Evolutionary conservation across 1,140 invertebrate species (phyloP).

Genomic region (Eueides isabella): DNA sequence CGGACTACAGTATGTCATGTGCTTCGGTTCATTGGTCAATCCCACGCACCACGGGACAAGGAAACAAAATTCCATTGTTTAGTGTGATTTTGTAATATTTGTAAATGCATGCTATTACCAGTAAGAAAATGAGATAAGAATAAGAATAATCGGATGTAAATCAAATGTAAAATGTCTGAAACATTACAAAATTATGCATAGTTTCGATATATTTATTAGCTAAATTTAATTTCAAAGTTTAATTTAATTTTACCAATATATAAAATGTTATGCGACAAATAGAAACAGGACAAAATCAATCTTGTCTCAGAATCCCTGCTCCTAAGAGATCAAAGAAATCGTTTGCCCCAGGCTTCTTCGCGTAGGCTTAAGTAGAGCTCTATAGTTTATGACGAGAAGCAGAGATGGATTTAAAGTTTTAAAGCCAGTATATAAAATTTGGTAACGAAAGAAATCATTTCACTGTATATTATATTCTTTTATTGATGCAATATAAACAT

Average conservation of each 20-base stretch:
- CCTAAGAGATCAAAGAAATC: conserved; percentile 35
- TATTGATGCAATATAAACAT: not conserved
- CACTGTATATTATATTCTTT: not conserved
- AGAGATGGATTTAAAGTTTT: conserved; percentile 24
- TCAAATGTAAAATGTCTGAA: not conserved
- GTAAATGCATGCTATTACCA: conserved; percentile 18
- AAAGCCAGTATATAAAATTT: not conserved
- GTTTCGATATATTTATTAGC: not conserved
- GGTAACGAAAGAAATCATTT: not conserved
- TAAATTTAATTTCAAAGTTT: not conserved
- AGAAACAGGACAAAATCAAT: conserved; percentile 23
- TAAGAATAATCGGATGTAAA: conserved; percentile 10
- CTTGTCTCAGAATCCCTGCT: conserved; percentile 18
- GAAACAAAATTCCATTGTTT: conserved; percentile 56
- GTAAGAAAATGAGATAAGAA: conserved; percentile 30
- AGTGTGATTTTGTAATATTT: conserved; percentile 51
- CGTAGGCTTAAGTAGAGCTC: conserved; percentile 20
- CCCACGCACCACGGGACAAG: conserved; percentile 51
- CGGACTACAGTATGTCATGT: conserved; percentile 25
- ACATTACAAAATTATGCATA: not conserved
- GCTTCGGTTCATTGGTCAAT: conserved; percentile 56
- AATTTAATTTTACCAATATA: not conserved
- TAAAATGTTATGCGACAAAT: not conserved
- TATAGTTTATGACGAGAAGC: conserved; percentile 27
- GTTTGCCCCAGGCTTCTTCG: conserved; percentile 20